A percentile compares a stretch with the other conserved stretches of the same genome.
These are phyloP conservation scores for Potamarius usumacintae DNA, from an alignment of 2,113 vertebrate species.

Conservation along the genomic window DNA sequence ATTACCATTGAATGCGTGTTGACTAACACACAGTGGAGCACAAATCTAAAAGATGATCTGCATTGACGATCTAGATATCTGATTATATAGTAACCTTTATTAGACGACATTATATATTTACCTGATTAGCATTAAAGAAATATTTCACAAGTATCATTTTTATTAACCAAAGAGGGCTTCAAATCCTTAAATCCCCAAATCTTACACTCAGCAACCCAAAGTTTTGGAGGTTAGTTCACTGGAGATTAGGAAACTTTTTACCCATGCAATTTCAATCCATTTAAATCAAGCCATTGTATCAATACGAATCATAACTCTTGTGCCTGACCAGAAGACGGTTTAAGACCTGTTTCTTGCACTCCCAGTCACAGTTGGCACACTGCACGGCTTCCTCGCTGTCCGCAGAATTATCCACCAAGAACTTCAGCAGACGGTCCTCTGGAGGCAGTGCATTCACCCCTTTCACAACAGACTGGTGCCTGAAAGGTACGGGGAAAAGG, in stretches of 20 bases:
- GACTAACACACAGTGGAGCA: background rate
- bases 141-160: background rate
- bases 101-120: background rate
- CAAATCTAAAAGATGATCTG: background rate
- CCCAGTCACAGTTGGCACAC: slow-evolving; percentile 90
- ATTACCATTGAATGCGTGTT: background rate
- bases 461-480: slow-evolving; percentile 83
- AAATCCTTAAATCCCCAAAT: background rate
- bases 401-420: slow-evolving; percentile 85
- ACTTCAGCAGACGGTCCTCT: slow-evolving; percentile 86
- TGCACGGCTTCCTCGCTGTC: slow-evolving; percentile 78
- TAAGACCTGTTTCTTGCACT: slow-evolving; percentile 79
- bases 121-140: background rate
- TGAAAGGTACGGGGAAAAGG: slow-evolving; percentile 56
- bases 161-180: background rate
- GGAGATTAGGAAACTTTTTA: background rate
- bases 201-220: background rate
- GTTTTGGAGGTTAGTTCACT: background rate
- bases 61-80: background rate
- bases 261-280: background rate
- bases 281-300: background rate
- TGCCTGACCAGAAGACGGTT: background rate
- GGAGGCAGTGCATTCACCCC: slow-evolving; percentile 81
- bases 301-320: background rate
- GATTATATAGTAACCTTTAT: background rate